These are phyloP conservation scores for Myiothlypis chrysogaster DNA, from an alignment of 2,797 vertebrate genomes.

Conservation along the genomic window DNA sequence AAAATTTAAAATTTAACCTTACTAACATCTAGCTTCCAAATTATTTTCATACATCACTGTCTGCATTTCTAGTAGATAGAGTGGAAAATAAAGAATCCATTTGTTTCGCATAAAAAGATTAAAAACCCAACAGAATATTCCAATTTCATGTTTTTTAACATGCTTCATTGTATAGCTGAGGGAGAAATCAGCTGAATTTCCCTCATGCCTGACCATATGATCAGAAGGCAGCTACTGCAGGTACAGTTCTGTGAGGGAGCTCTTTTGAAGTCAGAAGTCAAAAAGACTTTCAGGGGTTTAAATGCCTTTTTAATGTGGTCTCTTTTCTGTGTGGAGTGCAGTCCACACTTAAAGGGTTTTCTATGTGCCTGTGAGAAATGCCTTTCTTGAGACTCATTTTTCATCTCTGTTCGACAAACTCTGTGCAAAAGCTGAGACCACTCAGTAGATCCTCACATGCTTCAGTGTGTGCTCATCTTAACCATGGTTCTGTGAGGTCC, in stretches of 20 bases:
- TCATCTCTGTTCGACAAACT: neutral
- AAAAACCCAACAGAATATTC: neutral
- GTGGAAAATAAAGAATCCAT: neutral
- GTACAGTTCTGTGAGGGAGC: neutral
- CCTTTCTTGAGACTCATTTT: constrained; percentile 11
- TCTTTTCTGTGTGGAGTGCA: constrained; percentile 8
- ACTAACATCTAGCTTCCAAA: neutral
- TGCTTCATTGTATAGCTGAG: neutral
- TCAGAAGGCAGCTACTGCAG: neutral
- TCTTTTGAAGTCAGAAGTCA: constrained; percentile 53
- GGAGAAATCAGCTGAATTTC: constrained; percentile 50
- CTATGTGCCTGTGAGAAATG: constrained; percentile 6
- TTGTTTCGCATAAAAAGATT: neutral
- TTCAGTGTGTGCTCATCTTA: neutral
- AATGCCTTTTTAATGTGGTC: constrained; percentile 58
- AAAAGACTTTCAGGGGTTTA: constrained; percentile 22
- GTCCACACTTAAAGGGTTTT: constrained; percentile 28
- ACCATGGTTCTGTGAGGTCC: constrained; percentile 13
- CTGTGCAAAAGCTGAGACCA: neutral
- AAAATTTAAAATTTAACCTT: neutral
- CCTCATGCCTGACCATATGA: constrained; percentile 48
- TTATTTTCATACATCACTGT: neutral
- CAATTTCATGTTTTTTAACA: neutral
- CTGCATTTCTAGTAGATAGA: neutral
- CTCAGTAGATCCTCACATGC: constrained; percentile 18